These are phyloP conservation scores for Trichomycterus rosablanca DNA, from an alignment of 2,113 vertebrate genomes.

Conservation along the genomic window DNA sequence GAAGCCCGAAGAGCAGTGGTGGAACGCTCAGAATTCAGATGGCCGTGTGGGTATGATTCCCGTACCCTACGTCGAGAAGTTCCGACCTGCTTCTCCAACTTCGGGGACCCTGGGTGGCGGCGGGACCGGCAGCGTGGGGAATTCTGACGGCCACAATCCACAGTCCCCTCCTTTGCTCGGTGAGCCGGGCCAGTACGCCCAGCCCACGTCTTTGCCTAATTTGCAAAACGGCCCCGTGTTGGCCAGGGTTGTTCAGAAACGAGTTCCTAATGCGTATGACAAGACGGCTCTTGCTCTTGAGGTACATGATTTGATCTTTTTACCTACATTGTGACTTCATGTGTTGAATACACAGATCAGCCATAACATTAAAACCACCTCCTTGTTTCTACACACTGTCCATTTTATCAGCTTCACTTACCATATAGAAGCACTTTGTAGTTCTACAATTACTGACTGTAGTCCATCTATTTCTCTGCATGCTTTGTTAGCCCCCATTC, in stretches of 20 bases:
- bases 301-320: slow-evolving; percentile 72
- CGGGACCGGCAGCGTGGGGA: slow-evolving; percentile 65
- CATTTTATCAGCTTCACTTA: too few species aligned
- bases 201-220: slow-evolving; percentile 96
- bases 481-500: too few species aligned
- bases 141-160: slow-evolving; percentile 78
- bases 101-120: slow-evolving; percentile 46
- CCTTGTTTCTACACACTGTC: too few species aligned
- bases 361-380: too few species aligned
- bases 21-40: slow-evolving; percentile 93
- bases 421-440: too few species aligned
- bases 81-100: slow-evolving; percentile 81
- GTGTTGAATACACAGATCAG: too few species aligned
- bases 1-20: slow-evolving; percentile 99
- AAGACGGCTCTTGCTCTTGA: slow-evolving; percentile 99
- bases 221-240: slow-evolving; percentile 98
- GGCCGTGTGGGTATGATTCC: slow-evolving; percentile 96
- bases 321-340: too few species aligned
- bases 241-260: slow-evolving; percentile 98
- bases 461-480: too few species aligned
- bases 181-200: slow-evolving; percentile 96
- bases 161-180: slow-evolving; percentile 78
- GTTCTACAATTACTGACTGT: too few species aligned
- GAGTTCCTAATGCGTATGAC: slow-evolving; percentile 99
- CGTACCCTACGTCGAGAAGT: slow-evolving; percentile 97